Base-by-base conservation (phyloP, 2,797 vertebrate species). In the Eulemur mongoz region DNA sequence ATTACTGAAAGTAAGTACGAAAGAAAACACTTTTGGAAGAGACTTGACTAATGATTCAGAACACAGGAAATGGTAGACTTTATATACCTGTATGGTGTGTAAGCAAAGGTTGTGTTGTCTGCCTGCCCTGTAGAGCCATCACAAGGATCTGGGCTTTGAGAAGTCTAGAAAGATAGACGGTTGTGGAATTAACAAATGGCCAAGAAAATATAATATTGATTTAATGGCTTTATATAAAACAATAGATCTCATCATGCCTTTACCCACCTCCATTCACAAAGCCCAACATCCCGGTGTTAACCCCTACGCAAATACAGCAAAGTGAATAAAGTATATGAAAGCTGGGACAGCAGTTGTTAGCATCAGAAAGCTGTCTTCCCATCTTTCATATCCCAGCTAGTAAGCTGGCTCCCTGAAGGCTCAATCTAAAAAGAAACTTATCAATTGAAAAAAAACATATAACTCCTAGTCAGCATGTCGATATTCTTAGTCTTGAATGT, bases 81-180 rank as follows among this genome's bases (percentile, higher is more conserved):
- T 38, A 67, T 3, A 4, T 3, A 32, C 5, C 0, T 8, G 38
- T 7, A 35, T 2, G 35, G 30, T 67, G 1, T 30, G 27, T 13
- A 15, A 12, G 22, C 61, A 38, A 59, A 12, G 18, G 25, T 11
- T 15, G n/a, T 32, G 14, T 5, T 86, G n/a, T 63, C 45, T 89
- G 43, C n/a, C 10, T 50, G 9, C 12, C 5, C 13, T 12, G 10
- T 5, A 8, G 32, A 57, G 75, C 12, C 10, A 18, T 5, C 14
- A 65, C n/a, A n/a, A 40, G 6, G 2, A 12, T 59, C 69, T 82
- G 59, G n/a, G 35, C 2, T 76, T 35, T 35, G 30, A 50, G 40
- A 67, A 32, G 4, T 18, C 22, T 89, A 32, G 17, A 82, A 83
- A 78, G 30, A 70, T 15, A 2, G 6, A 7, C 15, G 57, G 59